A percentile compares a stretch with the other conserved stretches of the same genome.
Conservation (phyloP, 2,113 vertebrate species). For the Mesembrinibis cayennensis region DNA sequence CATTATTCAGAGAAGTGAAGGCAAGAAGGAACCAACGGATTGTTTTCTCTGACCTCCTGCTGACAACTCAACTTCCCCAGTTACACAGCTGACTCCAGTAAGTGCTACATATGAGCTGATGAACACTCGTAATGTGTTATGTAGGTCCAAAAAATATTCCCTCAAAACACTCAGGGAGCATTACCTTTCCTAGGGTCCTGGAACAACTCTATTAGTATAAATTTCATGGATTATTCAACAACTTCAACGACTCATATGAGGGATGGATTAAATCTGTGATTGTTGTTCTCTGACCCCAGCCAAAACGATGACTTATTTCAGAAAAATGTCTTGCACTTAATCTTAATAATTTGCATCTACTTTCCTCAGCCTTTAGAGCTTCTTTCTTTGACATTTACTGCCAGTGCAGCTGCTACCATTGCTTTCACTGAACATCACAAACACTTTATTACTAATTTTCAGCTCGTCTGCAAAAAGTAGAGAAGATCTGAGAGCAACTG, state of each 20-base stretch:
- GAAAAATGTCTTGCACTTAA: neutral
- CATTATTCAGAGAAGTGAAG: neutral
- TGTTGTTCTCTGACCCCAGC: neutral
- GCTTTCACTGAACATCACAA: neutral
- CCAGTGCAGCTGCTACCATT: neutral
- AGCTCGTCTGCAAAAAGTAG: neutral
- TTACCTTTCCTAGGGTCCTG: neutral
- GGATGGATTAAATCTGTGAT: neutral
- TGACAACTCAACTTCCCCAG: neutral
- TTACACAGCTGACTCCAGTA: neutral
- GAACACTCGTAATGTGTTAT: neutral
- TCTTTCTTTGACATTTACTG: neutral
- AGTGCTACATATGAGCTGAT: neutral
- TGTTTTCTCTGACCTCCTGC: neutral
- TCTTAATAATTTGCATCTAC: neutral
- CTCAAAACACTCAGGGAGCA: neutral
- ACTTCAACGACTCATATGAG: neutral
- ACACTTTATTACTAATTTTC: neutral
- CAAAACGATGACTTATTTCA: neutral
- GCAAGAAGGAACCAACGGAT: neutral
- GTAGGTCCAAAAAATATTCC: neutral
- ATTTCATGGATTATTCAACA: neutral
- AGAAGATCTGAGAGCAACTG: neutral
- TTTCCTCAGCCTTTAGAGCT: neutral
- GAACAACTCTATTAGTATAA: neutral